Percentiles rank a stretch among this genome's conserved stretches.
phyloP scores from a whole-genome alignment of 2,113 vertebrate species.

The Geococcyx californianus region DNA sequence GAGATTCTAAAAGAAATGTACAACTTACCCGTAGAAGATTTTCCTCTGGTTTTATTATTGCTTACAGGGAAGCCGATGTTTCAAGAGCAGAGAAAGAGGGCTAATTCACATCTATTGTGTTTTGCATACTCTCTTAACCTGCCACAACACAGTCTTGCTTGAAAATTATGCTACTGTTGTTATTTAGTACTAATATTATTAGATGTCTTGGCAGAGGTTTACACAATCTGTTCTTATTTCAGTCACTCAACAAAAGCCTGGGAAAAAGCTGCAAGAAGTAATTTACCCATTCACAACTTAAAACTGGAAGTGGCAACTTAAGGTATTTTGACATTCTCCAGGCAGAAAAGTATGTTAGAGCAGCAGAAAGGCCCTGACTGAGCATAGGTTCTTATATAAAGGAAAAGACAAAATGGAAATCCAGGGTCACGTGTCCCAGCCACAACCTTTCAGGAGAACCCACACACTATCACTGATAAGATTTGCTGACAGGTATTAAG shows the following conservation, averaged over 20 bases:
- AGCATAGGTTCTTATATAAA: background rate
- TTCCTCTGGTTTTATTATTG: conserved; percentile 20
- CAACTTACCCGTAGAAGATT: background rate
- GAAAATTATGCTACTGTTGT: conserved; percentile 31
- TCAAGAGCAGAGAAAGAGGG: background rate
- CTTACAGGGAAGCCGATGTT: conserved; percentile 4
- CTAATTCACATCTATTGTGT: background rate
- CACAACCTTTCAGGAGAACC: background rate
- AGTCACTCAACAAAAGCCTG: conserved; percentile 42
- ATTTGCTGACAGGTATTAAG: background rate
- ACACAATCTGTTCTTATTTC: conserved; percentile 49
- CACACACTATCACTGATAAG: background rate
- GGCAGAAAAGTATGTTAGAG: conserved; percentile 8
- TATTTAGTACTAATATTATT: conserved; percentile 65
- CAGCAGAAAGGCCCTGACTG: background rate
- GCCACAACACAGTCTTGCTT: conserved; percentile 13
- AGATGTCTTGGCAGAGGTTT: conserved; percentile 53
- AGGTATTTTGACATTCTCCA: conserved; percentile 50
- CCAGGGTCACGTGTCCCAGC: background rate
- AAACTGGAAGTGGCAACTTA: conserved; percentile 53
- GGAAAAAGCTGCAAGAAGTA: conserved; percentile 55
- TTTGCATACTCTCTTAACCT: conserved; percentile 40
- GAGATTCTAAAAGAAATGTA: conserved; percentile 31
- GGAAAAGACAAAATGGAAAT: background rate
- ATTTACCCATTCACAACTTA: conserved; percentile 57